Conservation (phyloP, 2,888 invertebrate genomes). For the Aquatica leii region DNA sequence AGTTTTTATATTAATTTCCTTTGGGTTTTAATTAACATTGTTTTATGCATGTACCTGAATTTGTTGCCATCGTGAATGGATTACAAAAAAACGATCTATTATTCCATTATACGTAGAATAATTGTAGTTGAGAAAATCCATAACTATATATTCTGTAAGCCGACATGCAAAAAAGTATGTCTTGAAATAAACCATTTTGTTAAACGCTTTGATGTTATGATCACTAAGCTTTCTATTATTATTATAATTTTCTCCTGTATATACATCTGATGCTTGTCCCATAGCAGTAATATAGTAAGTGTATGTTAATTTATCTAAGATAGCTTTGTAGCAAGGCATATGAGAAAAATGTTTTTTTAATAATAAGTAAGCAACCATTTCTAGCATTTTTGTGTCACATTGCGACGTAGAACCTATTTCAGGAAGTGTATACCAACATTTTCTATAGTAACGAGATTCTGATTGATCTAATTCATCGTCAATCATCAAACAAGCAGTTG, state of each 20-base stretch:
- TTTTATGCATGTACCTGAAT: neutral
- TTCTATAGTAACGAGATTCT: neutral
- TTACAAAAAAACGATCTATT: neutral
- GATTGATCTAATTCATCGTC: neutral
- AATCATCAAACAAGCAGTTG: neutral
- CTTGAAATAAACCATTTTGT: neutral
- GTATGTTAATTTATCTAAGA: neutral
- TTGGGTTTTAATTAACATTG: too few species aligned
- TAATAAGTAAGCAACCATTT: neutral
- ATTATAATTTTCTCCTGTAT: neutral
- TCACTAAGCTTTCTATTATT: neutral
- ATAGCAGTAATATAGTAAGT: neutral
- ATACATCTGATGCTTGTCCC: neutral
- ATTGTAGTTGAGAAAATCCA: neutral
- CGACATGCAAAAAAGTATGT: constrained; percentile 1
- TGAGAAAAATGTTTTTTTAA: constrained; percentile 6
- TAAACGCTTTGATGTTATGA: neutral
- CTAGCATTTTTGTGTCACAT: constrained; percentile 1
- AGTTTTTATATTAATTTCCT: too few species aligned
- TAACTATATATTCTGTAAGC: neutral
- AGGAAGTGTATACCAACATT: neutral
- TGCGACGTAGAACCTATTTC: neutral
- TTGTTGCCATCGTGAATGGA: neutral
- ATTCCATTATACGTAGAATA: neutral
- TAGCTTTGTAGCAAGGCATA: neutral